Percentiles rank a stretch among this genome's conserved stretches.
Conservation (phyloP, 2,888 invertebrate genomes). For the Philereme transversata region DNA sequence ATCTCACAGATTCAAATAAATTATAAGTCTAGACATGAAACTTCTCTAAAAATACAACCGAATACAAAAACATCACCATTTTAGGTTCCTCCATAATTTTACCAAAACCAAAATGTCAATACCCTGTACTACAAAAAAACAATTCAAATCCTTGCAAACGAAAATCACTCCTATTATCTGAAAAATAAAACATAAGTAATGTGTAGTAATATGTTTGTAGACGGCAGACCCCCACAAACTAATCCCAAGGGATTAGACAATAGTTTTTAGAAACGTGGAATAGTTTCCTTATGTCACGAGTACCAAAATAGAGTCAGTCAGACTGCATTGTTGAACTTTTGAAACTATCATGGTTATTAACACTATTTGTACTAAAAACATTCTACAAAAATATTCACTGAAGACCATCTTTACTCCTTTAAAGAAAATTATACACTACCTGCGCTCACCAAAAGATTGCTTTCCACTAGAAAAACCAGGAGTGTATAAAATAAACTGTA, state of each 20-base stretch:
- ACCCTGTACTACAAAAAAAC: constrained; percentile 6
- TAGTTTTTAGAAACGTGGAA: constrained; percentile 31
- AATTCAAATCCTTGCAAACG: not conserved
- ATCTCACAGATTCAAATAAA: not conserved
- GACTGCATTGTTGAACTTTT: constrained; percentile 7
- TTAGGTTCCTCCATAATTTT: constrained; percentile 14
- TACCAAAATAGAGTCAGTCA: constrained; percentile 28
- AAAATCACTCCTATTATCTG: constrained; percentile 6
- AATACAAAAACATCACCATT: not conserved
- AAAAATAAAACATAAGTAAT: constrained; percentile 3
- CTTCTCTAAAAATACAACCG: constrained; percentile 7
- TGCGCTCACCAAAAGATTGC: too few species aligned
- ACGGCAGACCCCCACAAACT: constrained; percentile 39
- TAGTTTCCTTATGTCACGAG: constrained; percentile 33
- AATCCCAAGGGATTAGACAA: constrained; percentile 57
- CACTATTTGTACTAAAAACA: too few species aligned
- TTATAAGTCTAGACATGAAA: constrained; percentile 16
- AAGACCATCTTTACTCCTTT: too few species aligned
- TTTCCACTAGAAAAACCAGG: too few species aligned
- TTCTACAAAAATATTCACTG: too few species aligned
- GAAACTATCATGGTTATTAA: too few species aligned
- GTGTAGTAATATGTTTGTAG: constrained; percentile 25
- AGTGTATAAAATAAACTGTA: too few species aligned
- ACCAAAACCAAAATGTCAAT: constrained; percentile 15
- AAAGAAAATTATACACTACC: too few species aligned